Base-by-base conservation (phyloP, 2,888 invertebrate genomes). In the Pristionchus japonicus region DNA sequence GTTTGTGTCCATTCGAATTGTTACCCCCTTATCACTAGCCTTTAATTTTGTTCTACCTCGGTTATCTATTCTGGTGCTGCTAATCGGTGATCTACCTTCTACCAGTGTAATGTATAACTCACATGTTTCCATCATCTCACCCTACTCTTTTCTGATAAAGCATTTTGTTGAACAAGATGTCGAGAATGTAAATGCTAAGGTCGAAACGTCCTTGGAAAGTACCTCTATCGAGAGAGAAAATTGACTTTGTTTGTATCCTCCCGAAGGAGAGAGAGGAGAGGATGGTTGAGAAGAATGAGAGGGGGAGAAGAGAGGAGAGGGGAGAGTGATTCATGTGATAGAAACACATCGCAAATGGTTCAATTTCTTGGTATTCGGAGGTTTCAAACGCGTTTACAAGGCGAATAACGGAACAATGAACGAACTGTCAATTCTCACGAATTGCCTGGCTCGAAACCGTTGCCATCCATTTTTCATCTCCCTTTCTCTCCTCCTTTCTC, bases 311-410 rank as follows among this genome's bases (percentile, higher is more conserved):
- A n/a, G 43, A 77, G 77, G 11, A 27, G 43, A 13, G n/a, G 43
- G 23, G 7, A 40, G 40, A 74, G 43, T 77, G 77, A 77, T 77
- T 77, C 77, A 77, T 77, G 77, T 77, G 77, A 43, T 77, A 47
- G 77, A 77, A 40, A 27, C 43, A 77, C 1, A n/a, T 3, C 27
- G 43, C 40, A 43, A 6, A 43, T 43, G 43, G 40, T 20, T 9
- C 70, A 31, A 70, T 74, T 23, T 70, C 37, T 57, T 23, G 3
- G 23, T 27, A 74, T 67, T 67, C 15, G 31, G 67, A 67, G 67
- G 17, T 2, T 67, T 3, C 34, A 67, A 13, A 6, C 40, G 64
- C 13, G 64, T 31, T 31, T 67, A 74, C 74, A 40, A 27, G 17
- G 40, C 4, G 11, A 74, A 74, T 31, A 67, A 40, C 11, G 34